Conservation (phyloP, 2,797 vertebrate species). For the Coracias cyanogaster region DNA sequence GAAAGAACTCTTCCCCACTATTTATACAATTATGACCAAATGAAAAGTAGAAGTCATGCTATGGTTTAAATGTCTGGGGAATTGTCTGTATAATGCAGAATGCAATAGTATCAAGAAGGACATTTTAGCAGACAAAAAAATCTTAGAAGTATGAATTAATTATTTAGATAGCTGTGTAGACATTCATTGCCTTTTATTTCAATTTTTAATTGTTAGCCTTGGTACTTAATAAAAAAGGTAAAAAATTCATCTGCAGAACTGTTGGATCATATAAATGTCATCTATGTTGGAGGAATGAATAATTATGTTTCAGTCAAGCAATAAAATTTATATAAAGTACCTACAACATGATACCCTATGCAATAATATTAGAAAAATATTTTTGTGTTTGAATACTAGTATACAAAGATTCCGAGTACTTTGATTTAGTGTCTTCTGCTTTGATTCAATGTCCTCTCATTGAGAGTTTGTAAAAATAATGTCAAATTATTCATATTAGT, state of each 20-base stretch:
- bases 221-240: conserved; percentile 5
- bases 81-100: background rate
- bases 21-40: background rate
- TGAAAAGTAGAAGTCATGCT: background rate
- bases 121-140: background rate
- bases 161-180: conserved; percentile 1
- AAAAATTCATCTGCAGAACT: background rate
- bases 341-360: background rate
- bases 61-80: background rate
- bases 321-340: background rate
- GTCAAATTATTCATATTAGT: background rate
- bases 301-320: conserved; percentile 26
- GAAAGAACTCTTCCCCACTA: background rate
- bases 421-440: background rate
- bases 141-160: background rate
- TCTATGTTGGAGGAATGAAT: background rate
- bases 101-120: background rate
- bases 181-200: conserved; percentile 1
- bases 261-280: background rate
- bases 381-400: background rate
- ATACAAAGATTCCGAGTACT: background rate
- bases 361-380: background rate
- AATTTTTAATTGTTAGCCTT: conserved; percentile 39
- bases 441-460: background rate
- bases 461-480: background rate